Base-by-base conservation (phyloP, 2,797 vertebrate species). In the Clarias laeviceps region DNA sequence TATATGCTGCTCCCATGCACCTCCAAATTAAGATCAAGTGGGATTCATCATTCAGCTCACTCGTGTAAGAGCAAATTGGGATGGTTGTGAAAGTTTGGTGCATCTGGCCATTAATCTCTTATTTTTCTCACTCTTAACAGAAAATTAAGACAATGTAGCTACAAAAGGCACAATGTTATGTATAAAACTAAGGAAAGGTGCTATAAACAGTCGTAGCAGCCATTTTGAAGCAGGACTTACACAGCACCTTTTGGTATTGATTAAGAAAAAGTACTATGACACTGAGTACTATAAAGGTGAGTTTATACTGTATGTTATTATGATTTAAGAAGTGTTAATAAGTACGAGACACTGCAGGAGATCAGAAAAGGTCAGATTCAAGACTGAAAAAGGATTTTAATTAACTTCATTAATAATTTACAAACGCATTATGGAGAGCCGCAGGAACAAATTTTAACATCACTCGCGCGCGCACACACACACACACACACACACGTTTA, bases 361-460 rank as follows among this genome's bases (percentile, higher is more conserved):
- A 5, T 15, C n/a, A 45, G 15, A n/a, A 82, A 72, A 29, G 0
- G 1, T 73, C 22, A 3, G 61, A 45, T 15, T 72, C 68, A 32
- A 70, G 66, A 72, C 66, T 69, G 45, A 62, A 27, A 18, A 70
- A 77, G 83, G 86, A 90, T 74, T 91, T 94, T 95, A 93, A 94
- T 94, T 93, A 87, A 92, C 87, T 80, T 89, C 91, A 90, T 91
- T 92, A 93, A 95, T 89, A 92, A 89, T 29, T 15, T 86, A 88
- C 76, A 93, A 92, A 92, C 61, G 74, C 82, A 86, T 90, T 90
- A 91, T 88, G 91, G 92, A 91, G 90, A 91, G 89, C 90, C 90
- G 92, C 89, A 91, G 86, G 91, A 87, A 59, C 50, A 59, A 59
- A 61, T 61, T 61, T 59, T 56, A 37, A 59, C 68, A 62, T 27